These are phyloP conservation scores for Stichodactyla mertensii DNA, from an alignment of 64 coral and sea anemone genomes.

Conservation along the genomic window DNA sequence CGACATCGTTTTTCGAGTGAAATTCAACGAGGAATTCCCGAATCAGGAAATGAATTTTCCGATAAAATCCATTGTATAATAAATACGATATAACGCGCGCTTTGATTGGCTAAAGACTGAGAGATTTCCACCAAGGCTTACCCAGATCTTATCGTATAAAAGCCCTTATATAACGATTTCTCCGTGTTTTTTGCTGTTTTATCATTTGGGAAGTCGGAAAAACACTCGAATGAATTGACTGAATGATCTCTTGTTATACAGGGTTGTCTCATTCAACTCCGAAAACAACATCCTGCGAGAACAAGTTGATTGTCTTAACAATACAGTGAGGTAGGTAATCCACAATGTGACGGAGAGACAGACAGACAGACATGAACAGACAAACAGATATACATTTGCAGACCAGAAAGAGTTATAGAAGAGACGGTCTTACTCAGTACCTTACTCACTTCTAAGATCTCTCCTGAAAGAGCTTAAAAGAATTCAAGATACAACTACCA, in stretches of 20 bases:
- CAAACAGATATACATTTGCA: neutral
- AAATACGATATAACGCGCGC: too few species aligned
- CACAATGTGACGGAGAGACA: neutral
- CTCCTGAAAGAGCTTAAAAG: neutral
- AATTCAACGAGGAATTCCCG: too few species aligned
- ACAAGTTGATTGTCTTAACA: slow-evolving; percentile 39
- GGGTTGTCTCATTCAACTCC: slow-evolving; percentile 27
- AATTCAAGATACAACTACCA: neutral
- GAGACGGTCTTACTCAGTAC: neutral
- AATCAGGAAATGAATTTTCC: too few species aligned
- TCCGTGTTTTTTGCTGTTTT: neutral
- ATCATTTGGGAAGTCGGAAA: neutral
- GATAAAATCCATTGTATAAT: too few species aligned
- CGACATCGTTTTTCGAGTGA: too few species aligned
- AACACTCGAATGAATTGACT: neutral
- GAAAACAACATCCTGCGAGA: slow-evolving; percentile 42
- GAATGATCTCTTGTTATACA: neutral
- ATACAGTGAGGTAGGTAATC: slow-evolving; percentile 38
- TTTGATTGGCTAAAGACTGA: too few species aligned
- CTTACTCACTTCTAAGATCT: neutral
- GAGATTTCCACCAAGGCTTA: too few species aligned
- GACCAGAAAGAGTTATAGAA: neutral
- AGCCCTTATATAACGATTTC: too few species aligned
- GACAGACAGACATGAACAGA: neutral
- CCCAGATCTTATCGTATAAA: too few species aligned